phyloP scores from a whole-genome alignment of 2,113 vertebrate genomes.

The Amazona guildingii region DNA sequence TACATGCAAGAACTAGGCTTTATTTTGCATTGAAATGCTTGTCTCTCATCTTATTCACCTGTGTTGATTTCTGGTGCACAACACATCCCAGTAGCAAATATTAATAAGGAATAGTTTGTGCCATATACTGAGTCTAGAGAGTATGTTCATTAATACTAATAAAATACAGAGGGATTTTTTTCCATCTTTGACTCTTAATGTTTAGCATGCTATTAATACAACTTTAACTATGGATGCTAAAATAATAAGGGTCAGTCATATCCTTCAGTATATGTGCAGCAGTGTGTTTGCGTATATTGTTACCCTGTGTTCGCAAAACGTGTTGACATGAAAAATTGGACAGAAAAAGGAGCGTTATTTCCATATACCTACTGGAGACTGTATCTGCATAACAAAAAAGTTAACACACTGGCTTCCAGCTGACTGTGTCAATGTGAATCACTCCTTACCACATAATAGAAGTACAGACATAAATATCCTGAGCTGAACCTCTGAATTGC shows the following conservation, averaged over 20 bases:
- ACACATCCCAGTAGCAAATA: neutral
- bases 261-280: neutral
- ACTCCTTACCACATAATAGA: neutral
- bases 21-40: neutral
- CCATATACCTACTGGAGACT: neutral
- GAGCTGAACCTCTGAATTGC: neutral
- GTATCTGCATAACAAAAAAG: neutral
- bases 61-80: neutral
- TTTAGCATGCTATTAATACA: neutral
- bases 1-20: neutral
- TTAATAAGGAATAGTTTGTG: neutral
- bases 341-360: neutral
- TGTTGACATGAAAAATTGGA: neutral
- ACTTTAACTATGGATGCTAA: neutral
- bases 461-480: neutral
- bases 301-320: neutral
- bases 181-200: neutral
- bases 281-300: neutral
- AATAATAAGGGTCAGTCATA: neutral
- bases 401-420: neutral
- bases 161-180: neutral
- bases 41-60: neutral
- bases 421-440: neutral
- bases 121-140: neutral
- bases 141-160: neutral